phyloP scores from a whole-genome alignment of 2,888 invertebrate genomes.

The Eucera pruinosa region DNA sequence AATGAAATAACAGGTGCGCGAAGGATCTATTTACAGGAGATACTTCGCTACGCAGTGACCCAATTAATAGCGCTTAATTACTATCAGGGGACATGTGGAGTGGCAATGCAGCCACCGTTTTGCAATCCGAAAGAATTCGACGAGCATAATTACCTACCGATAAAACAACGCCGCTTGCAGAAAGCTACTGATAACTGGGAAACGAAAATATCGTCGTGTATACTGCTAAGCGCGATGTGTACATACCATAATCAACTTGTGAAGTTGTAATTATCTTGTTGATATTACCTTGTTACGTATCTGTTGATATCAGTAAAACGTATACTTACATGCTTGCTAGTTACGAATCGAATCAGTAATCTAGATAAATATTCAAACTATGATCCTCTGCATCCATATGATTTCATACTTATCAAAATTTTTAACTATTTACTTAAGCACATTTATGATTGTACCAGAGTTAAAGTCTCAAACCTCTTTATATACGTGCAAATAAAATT shows the following conservation, averaged over 20 bases:
- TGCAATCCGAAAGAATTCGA: slow-evolving; percentile 50
- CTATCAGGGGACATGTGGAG: slow-evolving; percentile 48
- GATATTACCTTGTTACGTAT: slow-evolving; percentile 21
- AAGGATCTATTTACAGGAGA: slow-evolving; percentile 60
- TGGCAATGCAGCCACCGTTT: slow-evolving; percentile 13
- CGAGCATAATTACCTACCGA: slow-evolving; percentile 41
- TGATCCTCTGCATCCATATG: no score
- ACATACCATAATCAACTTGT: slow-evolving; percentile 43
- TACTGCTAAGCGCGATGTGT: slow-evolving; percentile 23
- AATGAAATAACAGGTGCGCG: slow-evolving; percentile 49
- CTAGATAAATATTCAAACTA: not conserved
- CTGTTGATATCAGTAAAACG: slow-evolving; percentile 20
- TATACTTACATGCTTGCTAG: not conserved
- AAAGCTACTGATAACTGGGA: slow-evolving; percentile 43
- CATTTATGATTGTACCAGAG: no score
- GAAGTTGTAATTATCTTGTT: slow-evolving; percentile 30
- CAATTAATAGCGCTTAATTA: slow-evolving; percentile 70
- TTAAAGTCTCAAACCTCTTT: no score
- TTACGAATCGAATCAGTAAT: not conserved
- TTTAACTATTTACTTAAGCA: not conserved
- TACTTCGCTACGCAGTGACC: slow-evolving; percentile 57
- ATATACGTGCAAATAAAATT: no score
- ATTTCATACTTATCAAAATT: no score
- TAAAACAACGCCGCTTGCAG: slow-evolving; percentile 27
- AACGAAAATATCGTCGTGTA: slow-evolving; percentile 23